phyloP scores from a whole-genome alignment of 2,797 vertebrate genomes.

The Lagocephalus sceleratus region DNA sequence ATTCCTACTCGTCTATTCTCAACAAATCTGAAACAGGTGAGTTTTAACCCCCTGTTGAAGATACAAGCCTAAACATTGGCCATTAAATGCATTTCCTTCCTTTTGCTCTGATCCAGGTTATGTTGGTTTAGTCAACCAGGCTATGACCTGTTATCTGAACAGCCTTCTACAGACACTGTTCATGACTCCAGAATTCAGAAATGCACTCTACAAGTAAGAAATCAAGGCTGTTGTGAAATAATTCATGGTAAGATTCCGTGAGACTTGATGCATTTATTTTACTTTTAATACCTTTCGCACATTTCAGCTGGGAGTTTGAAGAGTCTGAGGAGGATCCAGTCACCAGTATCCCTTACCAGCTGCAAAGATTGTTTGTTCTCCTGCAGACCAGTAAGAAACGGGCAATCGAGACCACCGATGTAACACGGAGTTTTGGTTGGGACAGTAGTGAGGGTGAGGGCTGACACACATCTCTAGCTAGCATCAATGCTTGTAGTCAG shows the following conservation, averaged over 20 bases:
- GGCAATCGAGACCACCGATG: conserved; percentile 97
- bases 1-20: conserved; percentile 94
- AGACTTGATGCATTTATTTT: not conserved
- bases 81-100: conserved; percentile 1
- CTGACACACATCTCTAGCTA: conserved; percentile 20
- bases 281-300: not conserved
- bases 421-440: conserved; percentile 98
- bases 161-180: conserved; percentile 97
- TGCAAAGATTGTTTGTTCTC: conserved; percentile 95
- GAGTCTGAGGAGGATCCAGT: conserved; percentile 95
- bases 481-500: conserved; percentile 13
- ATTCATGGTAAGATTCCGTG: not conserved
- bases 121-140: conserved; percentile 97
- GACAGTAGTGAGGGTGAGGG: conserved; percentile 97
- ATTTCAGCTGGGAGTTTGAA: conserved; percentile 95
- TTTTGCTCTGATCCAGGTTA: conserved; percentile 78
- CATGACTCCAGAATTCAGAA: conserved; percentile 99
- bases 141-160: conserved; percentile 99
- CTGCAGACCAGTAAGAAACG: conserved; percentile 98
- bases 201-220: conserved; percentile 98
- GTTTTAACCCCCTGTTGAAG: conserved; percentile 9
- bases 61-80: not conserved
- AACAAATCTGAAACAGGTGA: conserved; percentile 97
- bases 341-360: conserved; percentile 95
- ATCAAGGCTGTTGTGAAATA: not conserved